Evolutionary conservation across 2,113 vertebrate species (phyloP).

Genomic region (Eulemur rufifrons): DNA sequence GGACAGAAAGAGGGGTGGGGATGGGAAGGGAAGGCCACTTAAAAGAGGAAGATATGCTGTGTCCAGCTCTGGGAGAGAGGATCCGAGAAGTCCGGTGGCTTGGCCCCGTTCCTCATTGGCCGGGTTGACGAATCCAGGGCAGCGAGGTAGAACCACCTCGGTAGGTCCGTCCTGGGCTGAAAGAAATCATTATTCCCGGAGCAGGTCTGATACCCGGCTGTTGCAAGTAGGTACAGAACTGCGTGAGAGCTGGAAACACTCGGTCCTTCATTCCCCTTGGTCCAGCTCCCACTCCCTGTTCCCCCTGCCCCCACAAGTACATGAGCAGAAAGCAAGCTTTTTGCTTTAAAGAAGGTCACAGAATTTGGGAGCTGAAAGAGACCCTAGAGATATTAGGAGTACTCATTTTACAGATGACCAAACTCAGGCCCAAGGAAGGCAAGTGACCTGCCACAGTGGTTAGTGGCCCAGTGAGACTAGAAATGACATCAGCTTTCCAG

Average conservation of each 20-base stretch:
- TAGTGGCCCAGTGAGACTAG: not conserved
- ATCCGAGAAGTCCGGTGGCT: not conserved
- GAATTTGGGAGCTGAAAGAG: slow-evolving; percentile 2
- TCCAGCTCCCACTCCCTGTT: not conserved
- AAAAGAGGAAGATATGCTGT: not conserved
- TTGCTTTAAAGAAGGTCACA: slow-evolving; percentile 22
- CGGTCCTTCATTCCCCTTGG: slow-evolving; percentile 44
- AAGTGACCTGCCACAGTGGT: not conserved
- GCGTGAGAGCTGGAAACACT: slow-evolving; percentile 26
- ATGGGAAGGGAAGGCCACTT: not conserved
- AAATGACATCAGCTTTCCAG: not conserved
- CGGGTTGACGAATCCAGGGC: not conserved
- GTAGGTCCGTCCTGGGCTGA: slow-evolving; percentile 50
- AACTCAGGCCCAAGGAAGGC: not conserved
- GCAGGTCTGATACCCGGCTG: slow-evolving; percentile 23
- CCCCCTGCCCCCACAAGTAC: no score
- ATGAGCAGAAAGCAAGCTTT: not conserved
- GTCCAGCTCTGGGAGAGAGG: not conserved
- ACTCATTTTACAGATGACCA: slow-evolving; percentile 15
- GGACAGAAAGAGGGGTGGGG: not conserved
- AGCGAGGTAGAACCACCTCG: slow-evolving; percentile 32
- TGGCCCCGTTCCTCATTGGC: slow-evolving; percentile 2
- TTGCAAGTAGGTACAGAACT: slow-evolving; percentile 43
- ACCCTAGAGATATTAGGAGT: not conserved
- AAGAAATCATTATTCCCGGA: slow-evolving; percentile 64